Conservation (phyloP, 2,797 vertebrate genomes). For the Phylloscopus collybita region DNA sequence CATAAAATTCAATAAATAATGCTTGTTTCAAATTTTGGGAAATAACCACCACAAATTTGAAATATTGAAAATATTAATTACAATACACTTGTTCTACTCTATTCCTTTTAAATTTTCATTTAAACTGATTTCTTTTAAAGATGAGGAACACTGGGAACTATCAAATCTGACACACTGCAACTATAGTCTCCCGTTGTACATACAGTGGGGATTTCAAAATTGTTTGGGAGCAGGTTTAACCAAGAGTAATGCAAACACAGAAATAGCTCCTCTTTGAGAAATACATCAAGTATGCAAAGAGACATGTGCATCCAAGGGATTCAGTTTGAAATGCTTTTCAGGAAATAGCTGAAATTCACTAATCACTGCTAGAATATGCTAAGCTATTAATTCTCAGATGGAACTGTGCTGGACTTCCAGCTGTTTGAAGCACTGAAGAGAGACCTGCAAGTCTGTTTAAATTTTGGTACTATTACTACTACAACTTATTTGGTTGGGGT, state of each 20-base stretch:
- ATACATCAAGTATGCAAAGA: neutral
- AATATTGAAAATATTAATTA: neutral
- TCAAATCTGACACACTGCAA: neutral
- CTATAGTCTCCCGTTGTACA: neutral
- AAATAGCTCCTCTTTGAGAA: constrained; percentile 26
- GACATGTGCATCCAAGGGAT: neutral
- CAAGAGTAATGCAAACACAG: neutral
- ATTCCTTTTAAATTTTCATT: neutral
- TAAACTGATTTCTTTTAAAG: neutral
- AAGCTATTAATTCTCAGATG: neutral
- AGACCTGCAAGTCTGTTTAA: neutral
- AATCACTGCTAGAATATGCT: neutral
- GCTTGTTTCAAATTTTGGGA: neutral
- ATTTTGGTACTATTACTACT: neutral
- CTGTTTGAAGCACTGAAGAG: neutral
- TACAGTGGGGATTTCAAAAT: constrained; percentile 7
- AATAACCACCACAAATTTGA: neutral
- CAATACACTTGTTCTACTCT: neutral
- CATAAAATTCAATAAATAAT: neutral
- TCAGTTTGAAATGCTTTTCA: neutral
- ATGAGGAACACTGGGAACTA: neutral
- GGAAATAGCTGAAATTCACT: neutral
- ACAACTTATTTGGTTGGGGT: neutral
- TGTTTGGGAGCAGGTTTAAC: neutral
- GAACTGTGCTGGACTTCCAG: neutral